Evolutionary conservation across 2,797 vertebrate species (phyloP), one percentile per base, ranked within the genome.

Genomic region (Melanotaenia maccullochi): DNA sequence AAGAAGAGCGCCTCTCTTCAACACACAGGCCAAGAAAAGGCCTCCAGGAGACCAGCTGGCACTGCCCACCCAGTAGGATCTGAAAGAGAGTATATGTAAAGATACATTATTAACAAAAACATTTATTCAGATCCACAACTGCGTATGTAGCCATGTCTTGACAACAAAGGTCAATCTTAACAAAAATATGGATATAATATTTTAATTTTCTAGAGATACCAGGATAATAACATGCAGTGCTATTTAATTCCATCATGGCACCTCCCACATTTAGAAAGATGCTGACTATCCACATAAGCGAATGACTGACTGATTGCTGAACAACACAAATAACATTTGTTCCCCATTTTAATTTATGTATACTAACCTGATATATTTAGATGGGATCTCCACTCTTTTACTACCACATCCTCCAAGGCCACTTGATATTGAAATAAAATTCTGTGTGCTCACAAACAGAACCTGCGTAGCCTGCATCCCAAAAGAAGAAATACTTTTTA

Each of bases 51-150:
- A 97, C 98, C 98, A 99, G 79, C 95, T 95, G 90, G 96, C 90
- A 82, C 94, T 95, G 1, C 94, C 93, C 64, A 98, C 96, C 98
- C 98, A 99, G 83, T 99, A 99, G 1, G 98, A 98, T 84, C 98
- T 99, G 64, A 72, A 65, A 61, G 25, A 82, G 6, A 68, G 49
- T 12, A 51, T 12, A 51, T 30, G 47, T 11, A 28, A 40, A 55
- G 28, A 54, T 7, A 20, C 12, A 60, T 30, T 22, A 1, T 24
- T 13, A 52, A 32, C 40, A 71, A 52, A 71, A 49, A 12, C n/a
- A 38, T 32, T 25, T 9, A 6, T 49, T 54, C 12, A 49, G 18
- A n/a, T 13, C 5, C 3, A 54, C 13, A 51, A 24, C 18, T 22
- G n/a, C 47, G 7, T 9, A 51, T 51, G 49, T 8, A 22, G 18